phyloP scores from a whole-genome alignment of 2,888 invertebrate species.

The Cryptus armator region DNA sequence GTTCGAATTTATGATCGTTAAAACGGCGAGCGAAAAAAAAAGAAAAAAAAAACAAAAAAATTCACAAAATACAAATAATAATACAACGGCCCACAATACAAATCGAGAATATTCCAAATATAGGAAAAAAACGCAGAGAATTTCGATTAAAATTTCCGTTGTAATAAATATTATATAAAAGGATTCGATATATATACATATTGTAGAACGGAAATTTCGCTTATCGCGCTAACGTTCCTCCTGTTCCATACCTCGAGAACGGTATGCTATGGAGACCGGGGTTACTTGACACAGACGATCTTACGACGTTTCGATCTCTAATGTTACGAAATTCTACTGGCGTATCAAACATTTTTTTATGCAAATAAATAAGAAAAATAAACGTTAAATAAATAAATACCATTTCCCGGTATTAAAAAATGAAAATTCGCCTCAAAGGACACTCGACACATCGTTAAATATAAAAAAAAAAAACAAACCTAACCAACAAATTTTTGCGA shows the following conservation, averaged over 20 bases:
- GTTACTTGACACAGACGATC: neutral
- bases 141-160: conserved; percentile 41
- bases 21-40: conserved; percentile 60
- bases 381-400: too few species aligned
- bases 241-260: conserved; percentile 41
- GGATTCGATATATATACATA: conserved; percentile 41
- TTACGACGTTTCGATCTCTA: neutral
- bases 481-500: neutral
- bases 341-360: too few species aligned
- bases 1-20: conserved; percentile 72
- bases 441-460: too few species aligned
- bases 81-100: conserved; percentile 58
- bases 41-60: conserved; percentile 56
- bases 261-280: conserved; percentile 17
- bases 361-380: too few species aligned
- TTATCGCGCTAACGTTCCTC: conserved; percentile 54
- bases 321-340: too few species aligned
- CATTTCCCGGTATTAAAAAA: too few species aligned
- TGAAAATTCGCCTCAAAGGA: too few species aligned
- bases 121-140: conserved; percentile 46
- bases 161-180: conserved; percentile 61
- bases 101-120: conserved; percentile 63
- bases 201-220: conserved; percentile 60
- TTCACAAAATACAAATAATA: conserved; percentile 40
- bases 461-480: too few species aligned